Base-by-base conservation (phyloP, 2,113 vertebrate species). In the Jaculus jaculus region DNA sequence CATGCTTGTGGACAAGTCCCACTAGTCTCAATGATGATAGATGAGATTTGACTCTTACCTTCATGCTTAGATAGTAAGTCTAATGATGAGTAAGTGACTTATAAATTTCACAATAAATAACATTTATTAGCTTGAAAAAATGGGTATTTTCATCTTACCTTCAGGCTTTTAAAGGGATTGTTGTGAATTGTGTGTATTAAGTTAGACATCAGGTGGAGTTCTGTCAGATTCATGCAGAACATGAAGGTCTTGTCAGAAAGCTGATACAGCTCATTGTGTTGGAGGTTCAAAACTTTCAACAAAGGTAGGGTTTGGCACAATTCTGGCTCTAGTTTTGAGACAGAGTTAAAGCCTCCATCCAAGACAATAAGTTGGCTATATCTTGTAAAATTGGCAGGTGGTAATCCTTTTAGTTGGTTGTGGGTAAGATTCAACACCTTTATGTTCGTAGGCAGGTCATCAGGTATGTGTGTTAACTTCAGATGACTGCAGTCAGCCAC, bases 401-500 rank as follows among this genome's bases (percentile, higher is more conserved):
- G 96, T 5, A 99, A 85, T 32, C 37, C 63, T 81, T 0, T 96
- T 74, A 99, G 78, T 91, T 98, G 98, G 92, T 99, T 99, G 95
- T 99, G 99, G 79, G 99, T 99, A 81, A 99, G 96, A 51, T 99
- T 99, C 95, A 99, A 96, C 21, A 94, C 86, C 0, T 95, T 99
- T 96, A 99, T 99, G 87, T 98, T 98, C 16, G 54, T 3, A 1
- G 99, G 99, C 34, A 99, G 98, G 96, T 99, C 93, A 6, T 96
- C 86, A 1, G 99, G 99, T 80, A 99, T 95, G 1, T 95, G 94
- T 2, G 78, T 98, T 90, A 99, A 97, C 61, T 98, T 98, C 89
- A 99, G 97, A 90, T 99, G 99, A 92, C 99, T 99, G 96, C 99
- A 99, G 97, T 99, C 99, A 3, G 99, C 99, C 63, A 75, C 95